A percentile compares a stretch with the other conserved stretches of the same genome.
Evolutionary conservation across 2,113 vertebrate species (phyloP).

Genomic region (Toxostoma redivivum): DNA sequence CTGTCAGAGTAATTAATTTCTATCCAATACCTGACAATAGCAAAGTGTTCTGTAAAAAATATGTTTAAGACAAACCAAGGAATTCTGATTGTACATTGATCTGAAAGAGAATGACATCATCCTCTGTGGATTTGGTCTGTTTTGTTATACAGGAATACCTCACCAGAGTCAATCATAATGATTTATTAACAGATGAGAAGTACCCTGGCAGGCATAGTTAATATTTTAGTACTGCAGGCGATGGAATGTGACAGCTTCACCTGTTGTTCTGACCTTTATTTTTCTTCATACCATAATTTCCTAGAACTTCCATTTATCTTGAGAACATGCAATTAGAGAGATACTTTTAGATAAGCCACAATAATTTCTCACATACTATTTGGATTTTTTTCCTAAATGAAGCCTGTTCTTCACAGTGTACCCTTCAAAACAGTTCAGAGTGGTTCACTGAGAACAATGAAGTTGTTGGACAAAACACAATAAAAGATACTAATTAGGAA

Average conservation of each 20-base stretch:
- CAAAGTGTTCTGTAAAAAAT: not conserved
- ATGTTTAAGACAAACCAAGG: not conserved
- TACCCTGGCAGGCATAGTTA: slow-evolving; percentile 30
- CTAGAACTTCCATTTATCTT: slow-evolving; percentile 26
- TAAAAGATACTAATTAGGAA: not conserved
- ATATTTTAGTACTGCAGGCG: slow-evolving; percentile 19
- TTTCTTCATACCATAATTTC: slow-evolving; percentile 24
- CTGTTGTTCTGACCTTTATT: slow-evolving; percentile 49
- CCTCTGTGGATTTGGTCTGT: not conserved
- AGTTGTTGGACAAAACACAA: not conserved
- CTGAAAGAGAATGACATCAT: not conserved
- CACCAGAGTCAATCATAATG: not conserved
- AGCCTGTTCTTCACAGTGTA: not conserved
- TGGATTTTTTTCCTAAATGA: not conserved
- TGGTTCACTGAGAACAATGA: not conserved
- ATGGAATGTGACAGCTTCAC: slow-evolving; percentile 43
- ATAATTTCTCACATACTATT: not conserved
- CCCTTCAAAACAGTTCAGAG: not conserved
- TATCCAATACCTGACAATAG: not conserved
- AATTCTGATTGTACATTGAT: not conserved
- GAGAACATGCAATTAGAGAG: slow-evolving; percentile 15
- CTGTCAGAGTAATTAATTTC: slow-evolving; percentile 9
- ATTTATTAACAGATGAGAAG: slow-evolving; percentile 42
- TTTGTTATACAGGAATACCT: not conserved
- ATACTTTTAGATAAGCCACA: slow-evolving; percentile 5